These are phyloP conservation scores for Poeciliopsis infans DNA, from an alignment of 2,797 vertebrate species.

Conservation along the genomic window DNA sequence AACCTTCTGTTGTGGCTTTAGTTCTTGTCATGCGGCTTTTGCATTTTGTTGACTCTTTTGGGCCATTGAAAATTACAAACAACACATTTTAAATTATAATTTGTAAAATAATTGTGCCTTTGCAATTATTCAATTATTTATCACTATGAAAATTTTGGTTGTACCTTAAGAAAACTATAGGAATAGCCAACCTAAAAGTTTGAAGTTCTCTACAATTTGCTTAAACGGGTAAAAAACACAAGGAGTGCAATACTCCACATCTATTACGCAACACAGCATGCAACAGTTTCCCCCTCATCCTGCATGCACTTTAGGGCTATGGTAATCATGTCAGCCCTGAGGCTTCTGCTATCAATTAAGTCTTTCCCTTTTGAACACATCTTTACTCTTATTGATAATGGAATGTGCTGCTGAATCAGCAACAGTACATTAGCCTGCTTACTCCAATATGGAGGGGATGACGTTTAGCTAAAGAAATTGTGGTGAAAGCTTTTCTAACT, in stretches of 20 bases:
- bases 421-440: slow-evolving; percentile 5
- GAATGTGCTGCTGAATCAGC: slow-evolving; percentile 21
- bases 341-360: slow-evolving; percentile 35
- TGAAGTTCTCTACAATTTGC: slow-evolving; percentile 9
- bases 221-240: slow-evolving; percentile 20
- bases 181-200: slow-evolving; percentile 20
- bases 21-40: neutral
- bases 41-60: neutral
- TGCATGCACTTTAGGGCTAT: slow-evolving; percentile 26
- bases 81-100: neutral
- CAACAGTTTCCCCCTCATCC: slow-evolving; percentile 16
- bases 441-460: slow-evolving; percentile 15
- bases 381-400: slow-evolving; percentile 7
- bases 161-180: neutral
- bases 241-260: slow-evolving; percentile 17
- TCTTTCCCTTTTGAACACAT: slow-evolving; percentile 10
- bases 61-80: neutral
- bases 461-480: slow-evolving; percentile 11
- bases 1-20: neutral
- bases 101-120: neutral
- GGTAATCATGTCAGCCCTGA: slow-evolving; percentile 58
- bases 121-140: neutral
- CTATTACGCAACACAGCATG: slow-evolving; percentile 23
- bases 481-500: slow-evolving; percentile 53
- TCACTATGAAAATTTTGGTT: neutral